Conservation (phyloP, 1,140 invertebrate species). For the Bilobella aurantiaca region DNA sequence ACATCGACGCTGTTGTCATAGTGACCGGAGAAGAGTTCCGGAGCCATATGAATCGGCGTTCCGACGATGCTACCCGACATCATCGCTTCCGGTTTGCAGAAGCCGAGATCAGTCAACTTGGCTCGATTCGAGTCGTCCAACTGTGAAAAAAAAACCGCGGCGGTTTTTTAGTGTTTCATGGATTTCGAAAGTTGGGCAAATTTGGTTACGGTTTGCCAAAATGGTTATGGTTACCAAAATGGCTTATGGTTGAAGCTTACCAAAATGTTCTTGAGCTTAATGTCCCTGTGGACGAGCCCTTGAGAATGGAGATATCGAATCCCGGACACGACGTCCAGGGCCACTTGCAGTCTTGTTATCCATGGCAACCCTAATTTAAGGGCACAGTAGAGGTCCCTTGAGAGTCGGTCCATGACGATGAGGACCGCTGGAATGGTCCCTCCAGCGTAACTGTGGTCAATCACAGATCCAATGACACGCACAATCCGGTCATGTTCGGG, state of each 20-base stretch:
- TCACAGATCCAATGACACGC: slow-evolving; percentile 66
- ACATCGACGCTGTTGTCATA: slow-evolving; percentile 81
- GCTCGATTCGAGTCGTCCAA: slow-evolving; percentile 63
- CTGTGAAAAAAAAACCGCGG: slow-evolving; percentile 38
- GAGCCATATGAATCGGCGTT: slow-evolving; percentile 86
- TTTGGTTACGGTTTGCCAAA: neutral
- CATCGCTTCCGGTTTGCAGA: slow-evolving; percentile 84
- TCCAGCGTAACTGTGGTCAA: slow-evolving; percentile 64
- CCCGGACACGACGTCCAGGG: slow-evolving; percentile 71
- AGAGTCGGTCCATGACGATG: slow-evolving; percentile 62
- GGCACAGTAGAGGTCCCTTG: slow-evolving; percentile 69
- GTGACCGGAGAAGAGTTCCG: slow-evolving; percentile 67
- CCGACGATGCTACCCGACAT: slow-evolving; percentile 77
- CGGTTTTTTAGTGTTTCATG: neutral
- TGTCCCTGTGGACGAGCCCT: slow-evolving; percentile 77
- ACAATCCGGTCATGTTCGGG: slow-evolving; percentile 74
- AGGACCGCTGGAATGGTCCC: slow-evolving; percentile 62
- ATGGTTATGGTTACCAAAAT: too few species aligned
- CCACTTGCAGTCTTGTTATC: slow-evolving; percentile 57
- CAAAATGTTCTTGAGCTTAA: slow-evolving; percentile 82
- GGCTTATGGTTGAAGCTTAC: slow-evolving; percentile 40
- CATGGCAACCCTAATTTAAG: slow-evolving; percentile 61
- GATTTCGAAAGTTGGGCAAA: too few species aligned
- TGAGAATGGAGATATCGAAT: slow-evolving; percentile 79
- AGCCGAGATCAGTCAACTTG: slow-evolving; percentile 78